phyloP scores from a whole-genome alignment of 2,113 vertebrate species.

The Alces alces region DNA sequence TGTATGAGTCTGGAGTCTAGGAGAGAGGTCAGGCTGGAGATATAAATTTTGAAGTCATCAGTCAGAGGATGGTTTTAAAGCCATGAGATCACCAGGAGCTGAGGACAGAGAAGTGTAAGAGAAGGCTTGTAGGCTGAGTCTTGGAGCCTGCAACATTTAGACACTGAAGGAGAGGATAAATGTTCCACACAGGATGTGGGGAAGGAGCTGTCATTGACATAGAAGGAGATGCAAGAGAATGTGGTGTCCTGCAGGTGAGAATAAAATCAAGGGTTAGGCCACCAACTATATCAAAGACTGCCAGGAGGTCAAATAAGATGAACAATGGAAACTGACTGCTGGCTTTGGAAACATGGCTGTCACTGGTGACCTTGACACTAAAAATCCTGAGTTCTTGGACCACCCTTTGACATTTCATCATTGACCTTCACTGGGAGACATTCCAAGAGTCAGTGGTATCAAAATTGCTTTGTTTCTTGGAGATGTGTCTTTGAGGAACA shows the following conservation, averaged over 20 bases:
- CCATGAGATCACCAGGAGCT: not conserved
- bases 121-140: not conserved
- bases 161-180: not conserved
- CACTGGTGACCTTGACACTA: not conserved
- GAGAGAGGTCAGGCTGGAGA: not conserved
- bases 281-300: rapidly evolving
- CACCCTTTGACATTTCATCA: not conserved
- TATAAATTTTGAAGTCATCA: not conserved
- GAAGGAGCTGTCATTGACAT: not conserved
- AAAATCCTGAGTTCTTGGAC: not conserved
- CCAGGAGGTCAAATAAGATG: too few species aligned
- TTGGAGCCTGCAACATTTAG: not conserved
- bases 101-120: not conserved
- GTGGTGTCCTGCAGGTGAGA: not conserved
- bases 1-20: not conserved
- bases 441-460: not conserved
- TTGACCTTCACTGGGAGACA: not conserved
- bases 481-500: not conserved
- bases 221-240: not conserved
- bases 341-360: not conserved
- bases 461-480: not conserved
- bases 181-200: rapidly evolving
- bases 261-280: not conserved
- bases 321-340: rapidly evolving
- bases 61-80: not conserved